A percentile compares a stretch with the other conserved stretches of the same genome.
phyloP scores from a whole-genome alignment of 2,888 invertebrate species.

The Drosophila nr. perissopoda region DNA sequence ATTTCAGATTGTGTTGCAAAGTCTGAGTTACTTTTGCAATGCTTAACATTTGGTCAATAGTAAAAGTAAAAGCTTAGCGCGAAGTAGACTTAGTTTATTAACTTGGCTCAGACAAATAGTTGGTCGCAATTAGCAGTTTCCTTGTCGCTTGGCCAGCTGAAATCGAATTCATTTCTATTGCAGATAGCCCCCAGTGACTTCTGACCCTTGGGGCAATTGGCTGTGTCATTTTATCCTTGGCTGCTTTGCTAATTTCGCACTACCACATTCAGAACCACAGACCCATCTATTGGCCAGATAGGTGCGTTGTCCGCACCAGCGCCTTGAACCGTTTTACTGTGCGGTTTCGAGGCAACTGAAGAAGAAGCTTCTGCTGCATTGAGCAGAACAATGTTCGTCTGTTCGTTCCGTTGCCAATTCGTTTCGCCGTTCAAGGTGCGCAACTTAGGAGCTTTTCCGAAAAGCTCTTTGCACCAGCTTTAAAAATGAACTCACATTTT shows the following conservation, averaged over 20 bases:
- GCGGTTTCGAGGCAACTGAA: slow-evolving; percentile 32
- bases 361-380: slow-evolving; percentile 13
- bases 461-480: slow-evolving; percentile 50
- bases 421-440: slow-evolving; percentile 27
- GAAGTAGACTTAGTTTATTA: neutral
- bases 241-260: neutral
- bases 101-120: neutral
- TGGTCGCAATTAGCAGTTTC: neutral
- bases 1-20: neutral
- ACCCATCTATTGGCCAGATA: neutral
- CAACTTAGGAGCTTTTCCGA: slow-evolving; percentile 23
- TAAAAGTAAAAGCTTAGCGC: neutral
- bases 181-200: slow-evolving; percentile 21
- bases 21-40: neutral
- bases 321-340: slow-evolving; percentile 6
- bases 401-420: slow-evolving; percentile 43
- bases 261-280: slow-evolving; percentile 7
- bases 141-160: slow-evolving; percentile 10
- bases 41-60: neutral
- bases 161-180: slow-evolving; percentile 21
- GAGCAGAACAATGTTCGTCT: slow-evolving; percentile 6
- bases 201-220: slow-evolving; percentile 9
- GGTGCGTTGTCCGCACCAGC: neutral
- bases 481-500: slow-evolving; percentile 4
- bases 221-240: slow-evolving; percentile 39